Base-by-base conservation (phyloP, 2,113 vertebrate species). In the Hirundichthys speculiger region DNA sequence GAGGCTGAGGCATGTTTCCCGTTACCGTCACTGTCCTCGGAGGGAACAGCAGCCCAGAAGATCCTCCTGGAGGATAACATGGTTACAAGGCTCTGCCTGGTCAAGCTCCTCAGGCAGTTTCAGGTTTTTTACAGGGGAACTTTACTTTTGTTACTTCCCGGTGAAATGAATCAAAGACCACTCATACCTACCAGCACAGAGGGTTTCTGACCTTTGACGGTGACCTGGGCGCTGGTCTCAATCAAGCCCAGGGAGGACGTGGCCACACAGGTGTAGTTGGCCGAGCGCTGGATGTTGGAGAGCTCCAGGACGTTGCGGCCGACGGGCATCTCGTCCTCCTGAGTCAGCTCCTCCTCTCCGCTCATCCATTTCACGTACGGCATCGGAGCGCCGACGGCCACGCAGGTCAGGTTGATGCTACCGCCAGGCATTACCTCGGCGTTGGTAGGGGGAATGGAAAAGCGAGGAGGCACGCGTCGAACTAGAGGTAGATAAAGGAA, bases 361-460 rank as follows among this genome's bases (percentile, higher is more conserved):
- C 90, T 90, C 92, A 95, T 94, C 98, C 98, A 99, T 91, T 98
- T 98, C 62, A 99, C 96, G 0, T 94, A 97, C 34, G 98, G 98
- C 98, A 99, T 99, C 0, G 98, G 98, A 0, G 98, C 95, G 0
- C 98, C 98, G 47, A 99, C 96, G 0, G 98, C 98, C 48, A 99
- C 97, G 0, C 98, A 99, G 0, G 98, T 99, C 69, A 99, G 94
- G 91, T 99, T 99, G 77, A 99, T 93, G 0, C 94, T 96, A 86
- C 98, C 98, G 0, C 96, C 96, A 0, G 96, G 96, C 97, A 99
- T 99, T 87, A 99, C 97, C 90, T 99, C 96, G 0, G 97, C 95
- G 91, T 95, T 95, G 90, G 92, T 96, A 18, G 98, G 98, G 70
- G 97, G 97, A 86, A 99, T 99, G 87, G 98, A 99, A 93, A 99